phyloP scores from a whole-genome alignment of 1,140 invertebrate genomes.

The Camponotus pennsylvanicus region DNA sequence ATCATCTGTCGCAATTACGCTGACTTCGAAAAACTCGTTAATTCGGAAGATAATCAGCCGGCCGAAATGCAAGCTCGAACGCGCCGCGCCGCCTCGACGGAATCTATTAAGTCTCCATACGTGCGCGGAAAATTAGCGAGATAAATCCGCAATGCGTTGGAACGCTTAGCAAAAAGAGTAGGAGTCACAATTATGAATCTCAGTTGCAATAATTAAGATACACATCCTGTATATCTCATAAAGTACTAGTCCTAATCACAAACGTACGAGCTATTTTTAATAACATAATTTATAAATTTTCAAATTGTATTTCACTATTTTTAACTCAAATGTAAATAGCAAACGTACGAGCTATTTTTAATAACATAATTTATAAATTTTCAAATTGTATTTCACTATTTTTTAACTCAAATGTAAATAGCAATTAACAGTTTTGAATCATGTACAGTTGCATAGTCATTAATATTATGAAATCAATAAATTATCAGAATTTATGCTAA shows the following conservation, averaged over 20 bases:
- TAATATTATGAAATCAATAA: neutral
- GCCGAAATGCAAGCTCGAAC: constrained; percentile 54
- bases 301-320: neutral
- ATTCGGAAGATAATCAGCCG: constrained; percentile 57
- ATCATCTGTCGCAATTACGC: constrained; percentile 40
- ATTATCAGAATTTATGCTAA: neutral
- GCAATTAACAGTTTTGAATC: neutral
- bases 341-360: neutral
- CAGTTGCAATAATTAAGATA: constrained; percentile 20
- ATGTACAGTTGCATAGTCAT: neutral
- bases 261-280: neutral
- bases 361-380: neutral
- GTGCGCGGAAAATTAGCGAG: constrained; percentile 56
- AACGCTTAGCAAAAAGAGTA: neutral
- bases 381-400: neutral
- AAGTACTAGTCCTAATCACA: neutral
- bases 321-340: neutral
- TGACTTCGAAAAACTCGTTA: constrained; percentile 52
- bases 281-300: neutral
- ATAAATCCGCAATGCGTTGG: constrained; percentile 48
- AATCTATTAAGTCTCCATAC: constrained; percentile 59
- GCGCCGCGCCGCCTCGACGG: constrained; percentile 33
- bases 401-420: neutral
- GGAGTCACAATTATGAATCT: constrained; percentile 26
- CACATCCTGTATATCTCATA: neutral